Evolutionary conservation across 2,113 vertebrate species (phyloP).

Genomic region (Hoplias malabaricus): DNA sequence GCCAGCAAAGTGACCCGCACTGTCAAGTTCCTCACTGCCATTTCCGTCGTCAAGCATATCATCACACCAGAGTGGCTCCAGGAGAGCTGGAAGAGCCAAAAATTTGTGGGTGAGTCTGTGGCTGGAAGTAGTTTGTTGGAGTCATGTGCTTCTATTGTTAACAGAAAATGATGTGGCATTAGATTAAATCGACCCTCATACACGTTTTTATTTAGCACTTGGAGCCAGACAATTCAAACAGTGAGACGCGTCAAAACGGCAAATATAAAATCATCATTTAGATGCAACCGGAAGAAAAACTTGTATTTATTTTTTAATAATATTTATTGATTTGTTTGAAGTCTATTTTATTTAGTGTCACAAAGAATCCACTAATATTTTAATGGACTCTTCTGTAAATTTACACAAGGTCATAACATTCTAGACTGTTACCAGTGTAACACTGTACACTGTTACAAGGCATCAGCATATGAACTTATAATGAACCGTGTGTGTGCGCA

Average conservation of each 20-base stretch:
- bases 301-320: too few relatives aligned
- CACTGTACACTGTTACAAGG: too few relatives aligned
- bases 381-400: too few relatives aligned
- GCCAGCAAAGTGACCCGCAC: conserved; percentile 93
- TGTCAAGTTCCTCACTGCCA: conserved; percentile 94
- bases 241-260: too few relatives aligned
- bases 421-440: too few relatives aligned
- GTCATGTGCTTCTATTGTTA: not conserved
- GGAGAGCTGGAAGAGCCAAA: conserved; percentile 91
- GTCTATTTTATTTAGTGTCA: too few relatives aligned
- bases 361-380: too few relatives aligned
- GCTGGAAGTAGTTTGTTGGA: not conserved
- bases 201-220: too few relatives aligned
- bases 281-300: not conserved
- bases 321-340: too few relatives aligned
- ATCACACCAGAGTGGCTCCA: conserved; percentile 94
- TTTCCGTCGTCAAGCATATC: conserved; percentile 91
- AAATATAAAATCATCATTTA: too few relatives aligned
- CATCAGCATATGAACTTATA: not conserved
- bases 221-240: too few relatives aligned
- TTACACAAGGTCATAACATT: too few relatives aligned
- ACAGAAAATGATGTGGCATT: not conserved
- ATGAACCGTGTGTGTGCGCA: conserved; percentile 57
- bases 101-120: conserved; percentile 81
- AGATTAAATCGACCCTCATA: not conserved